Percentiles rank a stretch among this genome's conserved stretches.
Evolutionary conservation across 2,888 invertebrate genomes (phyloP).

Genomic region (Andrena flavipes): DNA sequence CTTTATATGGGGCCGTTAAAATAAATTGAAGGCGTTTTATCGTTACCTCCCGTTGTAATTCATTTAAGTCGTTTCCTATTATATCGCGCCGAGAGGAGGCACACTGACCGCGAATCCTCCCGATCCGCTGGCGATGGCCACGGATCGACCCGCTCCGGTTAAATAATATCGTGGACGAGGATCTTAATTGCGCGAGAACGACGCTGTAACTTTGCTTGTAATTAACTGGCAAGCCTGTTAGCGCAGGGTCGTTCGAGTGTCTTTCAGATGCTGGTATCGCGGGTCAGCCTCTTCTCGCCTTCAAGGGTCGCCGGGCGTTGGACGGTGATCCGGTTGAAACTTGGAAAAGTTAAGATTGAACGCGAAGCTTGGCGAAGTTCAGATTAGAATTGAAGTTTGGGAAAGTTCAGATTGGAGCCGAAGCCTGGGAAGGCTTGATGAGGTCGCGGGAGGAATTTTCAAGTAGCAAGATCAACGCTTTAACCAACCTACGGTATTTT

Average conservation of each 20-base stretch:
- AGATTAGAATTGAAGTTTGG: neutral
- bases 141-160: slow-evolving; percentile 29
- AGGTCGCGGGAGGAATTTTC: neutral
- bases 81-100: slow-evolving; percentile 33
- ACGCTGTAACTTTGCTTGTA: slow-evolving; percentile 40
- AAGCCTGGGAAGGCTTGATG: no score
- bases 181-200: slow-evolving; percentile 49
- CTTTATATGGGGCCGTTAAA: slow-evolving; percentile 80
- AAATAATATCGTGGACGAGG: slow-evolving; percentile 36
- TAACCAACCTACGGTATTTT: no score
- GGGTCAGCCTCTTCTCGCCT: neutral
- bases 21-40: slow-evolving; percentile 82
- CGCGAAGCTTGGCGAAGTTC: neutral
- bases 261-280: neutral
- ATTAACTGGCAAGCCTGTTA: slow-evolving; percentile 40
- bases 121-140: slow-evolving; percentile 19
- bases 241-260: neutral
- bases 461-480: neutral
- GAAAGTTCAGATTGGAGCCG: no score
- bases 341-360: neutral
- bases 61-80: slow-evolving; percentile 72
- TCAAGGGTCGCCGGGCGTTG: neutral
- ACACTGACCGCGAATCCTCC: slow-evolving; percentile 51
- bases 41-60: slow-evolving; percentile 72
- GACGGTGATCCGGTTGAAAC: neutral